phyloP scores from a whole-genome alignment of 2,888 invertebrate species.

The Hypomecis atomaria region DNA sequence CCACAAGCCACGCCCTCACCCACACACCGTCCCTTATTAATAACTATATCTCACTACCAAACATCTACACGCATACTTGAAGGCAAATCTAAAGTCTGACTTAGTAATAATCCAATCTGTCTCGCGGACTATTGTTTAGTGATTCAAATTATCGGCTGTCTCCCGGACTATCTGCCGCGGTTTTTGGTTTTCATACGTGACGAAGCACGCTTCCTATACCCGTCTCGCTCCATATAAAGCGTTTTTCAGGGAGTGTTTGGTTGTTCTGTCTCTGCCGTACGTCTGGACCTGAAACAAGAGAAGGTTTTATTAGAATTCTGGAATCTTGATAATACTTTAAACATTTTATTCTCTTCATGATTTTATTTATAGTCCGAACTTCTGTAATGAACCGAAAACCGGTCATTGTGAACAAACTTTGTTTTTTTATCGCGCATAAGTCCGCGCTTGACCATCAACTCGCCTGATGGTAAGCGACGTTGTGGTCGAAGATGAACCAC shows the following conservation, averaged over 20 bases:
- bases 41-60: slow-evolving; percentile 45
- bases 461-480: no score
- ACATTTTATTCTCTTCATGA: not conserved
- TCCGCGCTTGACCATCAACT: no score
- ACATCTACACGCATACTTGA: slow-evolving; percentile 48
- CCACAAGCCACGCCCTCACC: slow-evolving; percentile 61
- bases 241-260: slow-evolving; percentile 61
- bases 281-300: slow-evolving; percentile 72
- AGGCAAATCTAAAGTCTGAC: slow-evolving; percentile 53
- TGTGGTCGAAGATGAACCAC: no score
- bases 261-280: slow-evolving; percentile 65
- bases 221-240: slow-evolving; percentile 82
- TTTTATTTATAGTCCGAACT: no score
- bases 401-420: no score
- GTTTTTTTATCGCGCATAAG: no score
- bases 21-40: slow-evolving; percentile 53
- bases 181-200: slow-evolving; percentile 69
- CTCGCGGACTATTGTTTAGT: slow-evolving; percentile 52
- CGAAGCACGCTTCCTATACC: slow-evolving; percentile 71
- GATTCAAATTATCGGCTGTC: slow-evolving; percentile 48
- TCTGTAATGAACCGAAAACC: no score
- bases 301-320: slow-evolving; percentile 53
- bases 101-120: slow-evolving; percentile 39
- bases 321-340: not conserved
- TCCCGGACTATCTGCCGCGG: slow-evolving; percentile 65